Base-by-base conservation (phyloP, 2,888 invertebrate genomes). In the Mimumesa dahlbomi region DNA sequence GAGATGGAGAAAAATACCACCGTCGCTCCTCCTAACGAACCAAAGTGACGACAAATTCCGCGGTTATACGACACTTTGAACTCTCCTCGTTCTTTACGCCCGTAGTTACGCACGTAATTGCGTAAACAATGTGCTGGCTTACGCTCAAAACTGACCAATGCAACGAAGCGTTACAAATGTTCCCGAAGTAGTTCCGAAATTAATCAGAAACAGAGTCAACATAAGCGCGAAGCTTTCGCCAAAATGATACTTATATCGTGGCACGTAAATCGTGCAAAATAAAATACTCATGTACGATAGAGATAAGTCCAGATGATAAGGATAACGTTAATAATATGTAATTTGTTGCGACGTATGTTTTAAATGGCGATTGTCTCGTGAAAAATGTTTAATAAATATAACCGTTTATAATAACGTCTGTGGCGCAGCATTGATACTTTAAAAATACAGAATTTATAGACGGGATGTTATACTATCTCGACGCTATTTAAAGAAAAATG, bases 11-110 rank as follows among this genome's bases (percentile, higher is more conserved):
- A 14, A 36, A 49, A 34, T 38, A 21, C 53, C 34, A 13, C 21
- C 34, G 19, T 18, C 34, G 19, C 0, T 31, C 14, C 25, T 19
- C 36, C 57, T 58, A 58, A 58, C 63, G 58, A 63, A 34, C 54
- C 67, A 61, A 68, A 68, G 54, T 58, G 68, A 46, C 54, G 57
- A 61, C 63, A 57, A 76, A 75, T 75, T 75, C 72, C 72, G 29
- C 57, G 50, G 49, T 50, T 65, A 69, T 57, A 75, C 68, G 71
- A 71, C 73, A 72, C 65, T 53, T 63, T 67, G 75, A 75, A 66
- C 73, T 67, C 25, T n/a, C n/a, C n/a, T n/a, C n/a, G n/a, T n/a
- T n/a, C n/a, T n/a, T n/a, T n/a, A 53, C 68, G 21, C 57, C 42
- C 67, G 57, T 46, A 40, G 40, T 66, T 48, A 54, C 56, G 63